Evolutionary conservation across 1,140 invertebrate genomes (phyloP), one percentile per base, ranked within the genome.

Genomic region (Calliopsis andreniformis): DNA sequence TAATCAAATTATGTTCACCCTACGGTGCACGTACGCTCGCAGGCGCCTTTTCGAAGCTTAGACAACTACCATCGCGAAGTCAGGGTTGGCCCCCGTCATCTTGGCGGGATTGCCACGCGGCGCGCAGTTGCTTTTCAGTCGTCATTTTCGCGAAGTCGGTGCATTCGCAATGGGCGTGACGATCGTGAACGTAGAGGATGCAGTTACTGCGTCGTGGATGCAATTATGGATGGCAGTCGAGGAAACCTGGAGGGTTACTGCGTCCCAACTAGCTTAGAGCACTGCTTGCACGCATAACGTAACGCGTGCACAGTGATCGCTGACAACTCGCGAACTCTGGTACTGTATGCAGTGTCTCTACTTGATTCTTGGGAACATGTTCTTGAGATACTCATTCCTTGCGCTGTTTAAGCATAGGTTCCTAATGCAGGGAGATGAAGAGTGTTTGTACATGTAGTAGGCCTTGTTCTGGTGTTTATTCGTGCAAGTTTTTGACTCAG

Each of bases 171-270:
- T 45, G 28, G 66, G 7, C 28, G 53, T 35, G 39, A 69, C 39
- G 39, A 58, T 69, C 28, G 30, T 25, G 23, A 58, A 20, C 66
- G 18, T 25, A 39, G n/a, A 25, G 30, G 12, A 30, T 14, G 51
- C 66, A 69, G 66, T 69, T 58, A 45, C 53, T 12, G 12, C 23
- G 23, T 16, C 6, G 53, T 43, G 66, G 28, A 53, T 23, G 53
- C 45, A 69, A 69, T 69, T 69, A 69, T 45, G 66, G 35, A 32
- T 56, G 14, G n/a, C 25, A 43, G 66, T 42, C 18, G 66, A 69
- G 66, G n/a, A 43, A 23, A 45, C 35, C 18, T 23, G 3, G 16
- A 45, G 66, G 51, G 35, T 32, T 66, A 47, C 28, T 10, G 64
- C 18, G 2, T 18, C 20, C 4, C 20, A 35, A 8, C 45, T n/a